A percentile compares a stretch with the other conserved stretches of the same genome.
Conservation (phyloP, 1,140 invertebrate genomes). For the Lordiphosa stackelbergi region DNA sequence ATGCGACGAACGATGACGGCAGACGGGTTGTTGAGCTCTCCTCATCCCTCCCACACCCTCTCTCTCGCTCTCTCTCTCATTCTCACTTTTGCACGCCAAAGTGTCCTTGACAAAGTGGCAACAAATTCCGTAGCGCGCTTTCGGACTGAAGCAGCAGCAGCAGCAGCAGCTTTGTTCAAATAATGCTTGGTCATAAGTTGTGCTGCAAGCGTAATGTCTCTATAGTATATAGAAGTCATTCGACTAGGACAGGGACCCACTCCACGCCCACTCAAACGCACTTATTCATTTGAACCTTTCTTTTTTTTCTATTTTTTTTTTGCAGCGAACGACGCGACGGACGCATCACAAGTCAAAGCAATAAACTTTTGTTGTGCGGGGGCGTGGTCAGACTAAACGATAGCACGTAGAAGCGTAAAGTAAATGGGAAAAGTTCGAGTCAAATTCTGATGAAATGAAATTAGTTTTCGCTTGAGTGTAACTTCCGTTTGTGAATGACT, state of each 20-base stretch:
- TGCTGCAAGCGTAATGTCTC: constrained; percentile 24
- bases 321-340: constrained; percentile 15
- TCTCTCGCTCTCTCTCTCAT: not conserved
- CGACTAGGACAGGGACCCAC: too few relatives aligned
- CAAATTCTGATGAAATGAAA: constrained; percentile 57
- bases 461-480: constrained; percentile 56
- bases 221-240: not conserved
- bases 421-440: constrained; percentile 56
- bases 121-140: constrained; percentile 34
- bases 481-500: constrained; percentile 53
- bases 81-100: not conserved
- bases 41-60: too few relatives aligned
- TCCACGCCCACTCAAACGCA: constrained; percentile 18
- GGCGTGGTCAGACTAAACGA: constrained; percentile 37
- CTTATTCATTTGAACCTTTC: constrained; percentile 38
- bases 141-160: constrained; percentile 16
- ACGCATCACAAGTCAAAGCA: constrained; percentile 46
- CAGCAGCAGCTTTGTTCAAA: constrained; percentile 5
- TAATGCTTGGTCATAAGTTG: constrained; percentile 46
- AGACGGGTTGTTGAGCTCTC: not conserved
- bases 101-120: constrained; percentile 43
- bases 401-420: constrained; percentile 48
- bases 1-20: constrained; percentile 22
- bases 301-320: constrained; percentile 14
- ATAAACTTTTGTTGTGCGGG: constrained; percentile 43